These are phyloP conservation scores for Myiothlypis chrysogaster DNA, from an alignment of 2,797 vertebrate genomes.

Conservation along the genomic window DNA sequence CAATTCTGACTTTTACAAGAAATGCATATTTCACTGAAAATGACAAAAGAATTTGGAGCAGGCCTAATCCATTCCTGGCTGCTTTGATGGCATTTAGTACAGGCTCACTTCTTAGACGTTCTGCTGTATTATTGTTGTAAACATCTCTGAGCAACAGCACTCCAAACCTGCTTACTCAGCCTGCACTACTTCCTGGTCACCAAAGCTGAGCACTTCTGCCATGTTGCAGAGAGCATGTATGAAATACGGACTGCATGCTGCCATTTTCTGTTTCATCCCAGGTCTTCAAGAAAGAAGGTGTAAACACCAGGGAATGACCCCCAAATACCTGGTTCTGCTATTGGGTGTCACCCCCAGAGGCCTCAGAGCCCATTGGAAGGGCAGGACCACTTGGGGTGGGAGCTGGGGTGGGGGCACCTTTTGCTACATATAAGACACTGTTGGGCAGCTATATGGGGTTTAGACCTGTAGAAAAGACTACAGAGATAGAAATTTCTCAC, in stretches of 20 bases:
- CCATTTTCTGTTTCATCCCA: neutral
- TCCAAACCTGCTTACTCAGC: neutral
- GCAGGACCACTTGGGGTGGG: neutral
- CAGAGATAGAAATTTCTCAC: neutral
- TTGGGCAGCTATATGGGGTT: neutral
- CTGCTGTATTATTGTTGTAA: neutral
- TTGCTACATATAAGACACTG: neutral
- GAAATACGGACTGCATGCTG: neutral
- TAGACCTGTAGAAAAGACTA: neutral
- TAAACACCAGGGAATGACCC: neutral
- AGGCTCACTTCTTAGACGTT: neutral
- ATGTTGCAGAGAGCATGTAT: neutral
- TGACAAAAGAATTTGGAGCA: neutral
- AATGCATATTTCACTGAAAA: neutral
- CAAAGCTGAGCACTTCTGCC: neutral
- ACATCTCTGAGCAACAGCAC: neutral
- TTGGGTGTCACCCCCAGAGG: neutral
- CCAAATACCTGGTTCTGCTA: neutral
- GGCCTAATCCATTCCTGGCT: neutral
- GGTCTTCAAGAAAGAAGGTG: neutral
- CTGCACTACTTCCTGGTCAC: neutral
- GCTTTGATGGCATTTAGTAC: neutral
- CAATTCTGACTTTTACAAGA: neutral
- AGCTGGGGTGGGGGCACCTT: neutral
- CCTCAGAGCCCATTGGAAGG: accelerated